Evolutionary conservation across 2,113 vertebrate species (phyloP).

Genomic region (Chrysemys picta): DNA sequence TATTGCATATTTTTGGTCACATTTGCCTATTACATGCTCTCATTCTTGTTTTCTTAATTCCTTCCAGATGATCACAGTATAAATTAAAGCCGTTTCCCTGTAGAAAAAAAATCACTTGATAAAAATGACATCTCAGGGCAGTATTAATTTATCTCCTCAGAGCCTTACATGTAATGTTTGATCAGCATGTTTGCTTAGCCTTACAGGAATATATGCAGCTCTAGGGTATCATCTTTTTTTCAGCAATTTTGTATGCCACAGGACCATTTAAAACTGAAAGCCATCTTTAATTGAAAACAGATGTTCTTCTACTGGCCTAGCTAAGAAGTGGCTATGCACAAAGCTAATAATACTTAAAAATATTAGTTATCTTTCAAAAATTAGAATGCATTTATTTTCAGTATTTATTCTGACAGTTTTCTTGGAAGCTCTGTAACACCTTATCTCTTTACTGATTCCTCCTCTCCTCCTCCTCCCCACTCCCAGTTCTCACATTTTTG

Average conservation of each 20-base stretch:
- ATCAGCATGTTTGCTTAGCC: not conserved
- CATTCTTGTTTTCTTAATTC: not conserved
- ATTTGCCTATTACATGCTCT: not conserved
- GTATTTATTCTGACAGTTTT: not conserved
- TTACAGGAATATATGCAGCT: not conserved
- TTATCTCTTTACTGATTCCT: not conserved
- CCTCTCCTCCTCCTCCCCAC: no score
- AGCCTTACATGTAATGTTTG: not conserved
- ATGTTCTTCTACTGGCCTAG: not conserved
- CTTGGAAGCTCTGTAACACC: not conserved
- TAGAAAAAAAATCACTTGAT: constrained; percentile 3
- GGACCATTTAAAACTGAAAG: not conserved
- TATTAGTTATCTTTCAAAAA: not conserved
- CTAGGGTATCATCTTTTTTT: not conserved
- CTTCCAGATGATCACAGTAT: not conserved
- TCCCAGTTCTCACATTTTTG: not conserved
- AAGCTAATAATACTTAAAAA: not conserved
- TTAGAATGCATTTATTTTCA: not conserved
- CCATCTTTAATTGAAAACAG: not conserved
- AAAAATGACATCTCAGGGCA: not conserved
- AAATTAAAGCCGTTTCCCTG: not conserved
- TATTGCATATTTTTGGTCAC: not conserved
- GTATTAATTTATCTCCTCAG: not conserved
- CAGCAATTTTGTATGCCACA: not conserved
- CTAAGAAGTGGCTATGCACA: not conserved